These are phyloP conservation scores for Crax fasciolata DNA, from an alignment of 2,797 vertebrate species.

Conservation along the genomic window DNA sequence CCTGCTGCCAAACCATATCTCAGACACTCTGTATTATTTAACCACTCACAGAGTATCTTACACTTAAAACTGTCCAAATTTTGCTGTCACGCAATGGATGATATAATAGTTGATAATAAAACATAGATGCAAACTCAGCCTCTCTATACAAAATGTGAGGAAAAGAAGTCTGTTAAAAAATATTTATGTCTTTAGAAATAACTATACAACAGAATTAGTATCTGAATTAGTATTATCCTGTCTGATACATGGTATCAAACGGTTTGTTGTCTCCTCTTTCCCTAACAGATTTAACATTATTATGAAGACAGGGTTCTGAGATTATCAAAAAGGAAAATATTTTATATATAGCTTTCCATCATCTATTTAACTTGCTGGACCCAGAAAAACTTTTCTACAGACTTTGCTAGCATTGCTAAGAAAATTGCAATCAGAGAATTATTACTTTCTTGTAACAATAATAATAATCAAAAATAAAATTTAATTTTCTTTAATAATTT, in stretches of 20 bases:
- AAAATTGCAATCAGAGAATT: neutral
- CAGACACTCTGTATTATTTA: neutral
- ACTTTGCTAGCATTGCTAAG: neutral
- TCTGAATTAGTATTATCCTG: neutral
- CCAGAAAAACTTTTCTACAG: neutral
- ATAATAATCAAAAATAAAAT: neutral
- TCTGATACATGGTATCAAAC: neutral
- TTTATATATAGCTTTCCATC: neutral
- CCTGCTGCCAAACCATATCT: neutral
- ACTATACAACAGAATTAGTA: neutral
- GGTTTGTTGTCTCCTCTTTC: neutral
- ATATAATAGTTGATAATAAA: constrained; percentile 32
- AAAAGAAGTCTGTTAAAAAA: neutral
- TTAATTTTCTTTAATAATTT: constrained; percentile 1
- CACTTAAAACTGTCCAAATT: constrained; percentile 44
- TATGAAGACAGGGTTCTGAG: neutral
- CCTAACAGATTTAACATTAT: neutral
- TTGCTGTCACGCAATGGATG: constrained; percentile 30
- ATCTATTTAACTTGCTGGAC: neutral
- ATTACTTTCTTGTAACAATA: neutral
- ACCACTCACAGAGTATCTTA: neutral
- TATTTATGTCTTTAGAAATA: neutral
- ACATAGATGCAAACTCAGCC: neutral
- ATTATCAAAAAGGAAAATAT: neutral
- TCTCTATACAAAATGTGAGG: neutral